Conservation (phyloP, 1,140 invertebrate genomes). For the Drosophila funebris region DNA sequence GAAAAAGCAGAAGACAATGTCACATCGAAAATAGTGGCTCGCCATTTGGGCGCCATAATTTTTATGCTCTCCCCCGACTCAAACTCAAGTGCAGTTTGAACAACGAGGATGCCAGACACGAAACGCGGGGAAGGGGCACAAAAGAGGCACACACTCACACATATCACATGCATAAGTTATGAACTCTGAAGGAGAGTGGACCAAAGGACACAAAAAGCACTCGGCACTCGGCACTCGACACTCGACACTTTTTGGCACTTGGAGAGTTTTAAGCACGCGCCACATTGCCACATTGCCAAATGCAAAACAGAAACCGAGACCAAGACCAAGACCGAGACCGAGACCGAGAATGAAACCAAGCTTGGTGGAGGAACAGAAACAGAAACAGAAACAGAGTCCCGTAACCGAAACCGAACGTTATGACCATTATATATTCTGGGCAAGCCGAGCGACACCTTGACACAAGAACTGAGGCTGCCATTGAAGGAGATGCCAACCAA, state of each 20-base stretch:
- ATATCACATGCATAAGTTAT: slow-evolving; percentile 55
- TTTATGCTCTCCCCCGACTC: slow-evolving; percentile 2
- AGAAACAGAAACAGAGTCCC: neutral
- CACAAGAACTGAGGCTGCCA: neutral
- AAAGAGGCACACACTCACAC: neutral
- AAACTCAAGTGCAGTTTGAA: neutral
- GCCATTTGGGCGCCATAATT: slow-evolving; percentile 52
- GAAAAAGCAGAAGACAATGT: slow-evolving; percentile 5
- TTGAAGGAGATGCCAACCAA: neutral
- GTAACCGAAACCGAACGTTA: slow-evolving; percentile 9
- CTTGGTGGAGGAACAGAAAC: neutral
- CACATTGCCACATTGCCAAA: slow-evolving; percentile 20
- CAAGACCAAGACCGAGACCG: neutral
- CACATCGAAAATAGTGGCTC: slow-evolving; percentile 40
- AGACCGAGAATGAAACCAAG: slow-evolving; percentile 3
- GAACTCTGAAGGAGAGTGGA: slow-evolving; percentile 28
- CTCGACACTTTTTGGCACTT: no score
- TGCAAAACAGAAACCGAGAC: slow-evolving; percentile 24
- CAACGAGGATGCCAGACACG: neutral
- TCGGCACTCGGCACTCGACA: no score
- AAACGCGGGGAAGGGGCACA: neutral
- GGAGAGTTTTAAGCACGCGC: slow-evolving; percentile 38
- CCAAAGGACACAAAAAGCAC: neutral
- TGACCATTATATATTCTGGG: slow-evolving; percentile 19
- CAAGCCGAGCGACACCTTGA: slow-evolving; percentile 29